These are phyloP conservation scores for Copidosoma floridanum DNA, from an alignment of 1,140 invertebrate species.

Conservation along the genomic window DNA sequence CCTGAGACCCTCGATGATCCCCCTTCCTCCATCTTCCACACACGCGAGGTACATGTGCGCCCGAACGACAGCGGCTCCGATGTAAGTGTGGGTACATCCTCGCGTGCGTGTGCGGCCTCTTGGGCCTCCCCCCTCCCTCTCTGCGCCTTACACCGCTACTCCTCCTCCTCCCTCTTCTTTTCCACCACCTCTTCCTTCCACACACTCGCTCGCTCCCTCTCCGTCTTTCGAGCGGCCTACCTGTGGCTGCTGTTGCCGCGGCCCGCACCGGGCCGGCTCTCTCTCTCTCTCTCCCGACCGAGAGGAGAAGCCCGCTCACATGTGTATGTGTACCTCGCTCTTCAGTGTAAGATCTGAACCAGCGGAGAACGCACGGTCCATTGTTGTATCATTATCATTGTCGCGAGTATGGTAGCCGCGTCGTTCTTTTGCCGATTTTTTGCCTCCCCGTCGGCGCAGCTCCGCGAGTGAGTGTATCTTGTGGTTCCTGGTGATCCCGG, in stretches of 20 bases:
- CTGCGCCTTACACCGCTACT: conserved; percentile 19
- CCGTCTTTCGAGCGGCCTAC: conserved; percentile 13
- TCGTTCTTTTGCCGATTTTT: too few species aligned
- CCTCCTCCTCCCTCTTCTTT: not conserved
- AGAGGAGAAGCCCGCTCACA: conserved; percentile 40
- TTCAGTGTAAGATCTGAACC: conserved; percentile 58
- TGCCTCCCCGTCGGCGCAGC: not conserved
- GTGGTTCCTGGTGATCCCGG: conserved; percentile 11
- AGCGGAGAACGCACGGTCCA: conserved; percentile 56
- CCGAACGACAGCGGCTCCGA: too few species aligned
- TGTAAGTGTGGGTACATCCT: too few species aligned
- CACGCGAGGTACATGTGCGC: too few species aligned
- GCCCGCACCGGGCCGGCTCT: conserved; percentile 19
- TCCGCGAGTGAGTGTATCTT: conserved; percentile 9
- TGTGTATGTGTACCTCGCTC: conserved; percentile 54
- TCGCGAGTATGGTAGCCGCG: too few species aligned
- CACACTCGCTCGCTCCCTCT: conserved; percentile 19
- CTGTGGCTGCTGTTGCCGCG: not conserved
- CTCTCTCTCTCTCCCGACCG: conserved; percentile 38
- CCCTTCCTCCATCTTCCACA: too few species aligned
- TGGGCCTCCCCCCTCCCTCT: conserved; percentile 5
- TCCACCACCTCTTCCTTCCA: not conserved
- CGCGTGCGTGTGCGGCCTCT: not conserved
- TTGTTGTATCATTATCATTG: conserved; percentile 57
- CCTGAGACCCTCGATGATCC: not conserved